Evolutionary conservation across 2,888 invertebrate species (phyloP).

Genomic region (Hirtodrosophila histrioides): DNA sequence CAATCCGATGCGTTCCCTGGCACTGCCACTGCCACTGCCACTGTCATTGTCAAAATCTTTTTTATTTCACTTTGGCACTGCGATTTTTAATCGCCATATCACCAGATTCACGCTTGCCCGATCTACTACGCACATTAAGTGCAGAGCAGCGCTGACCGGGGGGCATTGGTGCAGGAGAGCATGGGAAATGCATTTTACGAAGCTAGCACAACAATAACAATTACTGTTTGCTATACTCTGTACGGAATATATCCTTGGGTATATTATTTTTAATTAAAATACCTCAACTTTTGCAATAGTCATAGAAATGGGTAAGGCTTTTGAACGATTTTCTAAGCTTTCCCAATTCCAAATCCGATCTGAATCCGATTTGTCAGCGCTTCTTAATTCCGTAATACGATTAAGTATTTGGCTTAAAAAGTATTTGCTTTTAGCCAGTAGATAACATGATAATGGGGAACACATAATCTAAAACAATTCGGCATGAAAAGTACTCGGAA

Average conservation of each 20-base stretch:
- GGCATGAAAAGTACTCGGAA: too few relatives aligned
- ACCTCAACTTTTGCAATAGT: too few relatives aligned
- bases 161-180: conserved; percentile 24
- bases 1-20: conserved; percentile 40
- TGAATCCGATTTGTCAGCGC: too few relatives aligned
- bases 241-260: background rate
- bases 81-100: conserved; percentile 77
- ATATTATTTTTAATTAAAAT: background rate
- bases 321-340: too few relatives aligned
- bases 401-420: too few relatives aligned
- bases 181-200: conserved; percentile 56
- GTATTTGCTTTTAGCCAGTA: too few relatives aligned
- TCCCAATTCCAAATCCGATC: too few relatives aligned
- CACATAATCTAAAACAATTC: too few relatives aligned
- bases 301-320: too few relatives aligned
- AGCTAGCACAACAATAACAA: conserved; percentile 74
- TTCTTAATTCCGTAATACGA: too few relatives aligned
- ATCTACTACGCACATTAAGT: conserved; percentile 78
- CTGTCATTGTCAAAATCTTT: conserved; percentile 52
- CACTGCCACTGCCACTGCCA: conserved; percentile 54
- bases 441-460: too few relatives aligned
- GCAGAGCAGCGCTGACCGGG: conserved; percentile 47
- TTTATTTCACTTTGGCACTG: conserved; percentile 43
- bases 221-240: conserved; percentile 45
- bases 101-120: conserved; percentile 77